These are phyloP conservation scores for Euura saliciscinereae DNA, from an alignment of 1,140 invertebrate genomes.

Conservation along the genomic window DNA sequence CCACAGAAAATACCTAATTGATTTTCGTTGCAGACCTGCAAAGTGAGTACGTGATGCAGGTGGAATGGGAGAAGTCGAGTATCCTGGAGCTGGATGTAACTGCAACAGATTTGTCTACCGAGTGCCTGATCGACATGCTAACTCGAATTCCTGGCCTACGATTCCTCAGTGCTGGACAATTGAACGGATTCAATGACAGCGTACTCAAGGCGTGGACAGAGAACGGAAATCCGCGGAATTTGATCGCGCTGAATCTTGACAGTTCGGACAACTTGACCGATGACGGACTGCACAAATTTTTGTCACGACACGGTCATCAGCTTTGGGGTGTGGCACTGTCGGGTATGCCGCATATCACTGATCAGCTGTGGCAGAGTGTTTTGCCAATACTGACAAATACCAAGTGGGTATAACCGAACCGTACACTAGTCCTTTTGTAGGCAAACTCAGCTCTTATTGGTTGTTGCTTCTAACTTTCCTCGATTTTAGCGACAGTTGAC, in stretches of 20 bases:
- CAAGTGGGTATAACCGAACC: constrained; percentile 67
- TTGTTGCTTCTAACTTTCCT: too few relatives aligned
- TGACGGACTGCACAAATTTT: constrained; percentile 88
- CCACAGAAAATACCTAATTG: background rate
- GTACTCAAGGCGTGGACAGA: constrained; percentile 92
- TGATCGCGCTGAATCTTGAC: constrained; percentile 92
- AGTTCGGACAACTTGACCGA: constrained; percentile 95
- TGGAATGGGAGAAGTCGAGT: constrained; percentile 97
- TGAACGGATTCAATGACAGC: constrained; percentile 96
- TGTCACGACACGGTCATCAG: constrained; percentile 87
- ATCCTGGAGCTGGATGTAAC: constrained; percentile 96
- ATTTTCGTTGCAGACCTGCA: constrained; percentile 70
- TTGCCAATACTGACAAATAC: constrained; percentile 88
- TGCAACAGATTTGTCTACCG: constrained; percentile 92
- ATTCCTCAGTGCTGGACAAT: constrained; percentile 93
- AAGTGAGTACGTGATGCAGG: constrained; percentile 90
- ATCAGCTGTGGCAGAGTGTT: constrained; percentile 94
- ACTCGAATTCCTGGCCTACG: constrained; percentile 84
- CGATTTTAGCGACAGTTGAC: too few relatives aligned
- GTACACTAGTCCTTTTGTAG: too few relatives aligned
- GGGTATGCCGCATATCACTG: constrained; percentile 97
- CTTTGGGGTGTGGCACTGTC: constrained; percentile 86
- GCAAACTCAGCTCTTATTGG: too few relatives aligned
- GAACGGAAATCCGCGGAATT: constrained; percentile 80
- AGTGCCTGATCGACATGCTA: constrained; percentile 93